Evolutionary conservation across 1,140 invertebrate genomes (phyloP).

Genomic region (Drosophila persimilis): DNA sequence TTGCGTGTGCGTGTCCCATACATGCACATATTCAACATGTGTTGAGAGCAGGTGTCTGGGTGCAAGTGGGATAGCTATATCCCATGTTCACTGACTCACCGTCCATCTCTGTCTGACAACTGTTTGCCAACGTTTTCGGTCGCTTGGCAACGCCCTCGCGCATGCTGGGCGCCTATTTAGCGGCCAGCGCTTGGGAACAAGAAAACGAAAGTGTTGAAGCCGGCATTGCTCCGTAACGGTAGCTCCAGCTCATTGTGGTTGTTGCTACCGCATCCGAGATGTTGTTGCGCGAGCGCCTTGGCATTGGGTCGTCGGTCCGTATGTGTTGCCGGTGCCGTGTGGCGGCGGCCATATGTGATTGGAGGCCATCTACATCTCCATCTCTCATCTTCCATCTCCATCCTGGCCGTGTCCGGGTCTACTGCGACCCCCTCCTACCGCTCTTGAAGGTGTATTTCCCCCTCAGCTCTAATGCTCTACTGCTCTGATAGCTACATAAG

Average conservation of each 20-base stretch:
- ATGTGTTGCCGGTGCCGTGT: slow-evolving; percentile 33
- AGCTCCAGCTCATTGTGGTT: slow-evolving; percentile 1
- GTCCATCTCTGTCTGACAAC: neutral
- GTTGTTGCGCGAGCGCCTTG: slow-evolving; percentile 23
- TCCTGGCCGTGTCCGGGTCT: slow-evolving; percentile 38
- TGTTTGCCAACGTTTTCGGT: slow-evolving; percentile 13
- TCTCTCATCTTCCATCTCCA: neutral
- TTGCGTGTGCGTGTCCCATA: neutral
- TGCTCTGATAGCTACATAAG: neutral
- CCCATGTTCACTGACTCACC: neutral
- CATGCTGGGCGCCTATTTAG: slow-evolving; percentile 74
- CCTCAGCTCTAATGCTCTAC: no score
- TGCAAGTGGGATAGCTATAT: slow-evolving; percentile 30
- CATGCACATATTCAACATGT: no score
- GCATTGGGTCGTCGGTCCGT: slow-evolving; percentile 32
- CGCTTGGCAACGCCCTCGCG: slow-evolving; percentile 21
- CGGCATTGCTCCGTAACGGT: slow-evolving; percentile 8
- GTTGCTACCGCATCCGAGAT: slow-evolving; percentile 8
- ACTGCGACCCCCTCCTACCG: slow-evolving; percentile 6
- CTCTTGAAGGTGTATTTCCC: neutral
- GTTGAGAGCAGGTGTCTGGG: slow-evolving; percentile 2
- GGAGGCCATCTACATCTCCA: slow-evolving; percentile 3
- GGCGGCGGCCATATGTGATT: slow-evolving; percentile 60
- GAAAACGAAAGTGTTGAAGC: slow-evolving; percentile 82
- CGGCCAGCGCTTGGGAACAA: slow-evolving; percentile 82